phyloP scores from a whole-genome alignment of 2,888 invertebrate genomes.

The Notodonta ziczac region DNA sequence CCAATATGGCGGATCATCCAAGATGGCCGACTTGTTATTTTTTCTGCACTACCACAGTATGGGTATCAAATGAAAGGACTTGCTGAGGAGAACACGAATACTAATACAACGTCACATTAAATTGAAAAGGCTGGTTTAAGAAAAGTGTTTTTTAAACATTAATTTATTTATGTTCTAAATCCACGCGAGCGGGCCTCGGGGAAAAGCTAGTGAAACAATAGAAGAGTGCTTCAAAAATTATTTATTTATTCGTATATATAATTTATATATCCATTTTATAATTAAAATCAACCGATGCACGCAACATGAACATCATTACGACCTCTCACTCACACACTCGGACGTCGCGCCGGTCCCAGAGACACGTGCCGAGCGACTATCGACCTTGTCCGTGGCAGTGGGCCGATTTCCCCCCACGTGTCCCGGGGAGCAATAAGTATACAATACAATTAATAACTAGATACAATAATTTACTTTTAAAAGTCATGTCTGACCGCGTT shows the following conservation, averaged over 20 bases:
- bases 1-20: too few relatives aligned
- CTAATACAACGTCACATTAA: too few relatives aligned
- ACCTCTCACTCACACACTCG: constrained; percentile 42
- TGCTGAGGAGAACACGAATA: too few relatives aligned
- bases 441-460: constrained; percentile 43
- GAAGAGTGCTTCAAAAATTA: constrained; percentile 81
- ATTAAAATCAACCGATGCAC: constrained; percentile 80
- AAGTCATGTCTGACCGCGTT: constrained; percentile 32
- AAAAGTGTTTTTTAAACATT: too few relatives aligned
- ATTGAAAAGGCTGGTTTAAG: too few relatives aligned
- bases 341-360: constrained; percentile 32
- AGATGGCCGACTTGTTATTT: too few relatives aligned
- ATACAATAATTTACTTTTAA: constrained; percentile 51
- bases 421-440: constrained; percentile 43
- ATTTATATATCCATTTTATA: constrained; percentile 83
- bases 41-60: too few relatives aligned
- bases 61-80: too few relatives aligned
- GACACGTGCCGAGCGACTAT: constrained; percentile 44
- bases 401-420: constrained; percentile 30
- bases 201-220: constrained; percentile 50
- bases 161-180: too few relatives aligned
- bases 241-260: constrained; percentile 84
- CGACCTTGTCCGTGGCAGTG: constrained; percentile 57
- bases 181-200: too few relatives aligned
- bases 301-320: constrained; percentile 66